Evolutionary conservation across 2,797 vertebrate genomes (phyloP), one percentile per base, ranked within the genome.

Genomic region (Apogon talboti): DNA sequence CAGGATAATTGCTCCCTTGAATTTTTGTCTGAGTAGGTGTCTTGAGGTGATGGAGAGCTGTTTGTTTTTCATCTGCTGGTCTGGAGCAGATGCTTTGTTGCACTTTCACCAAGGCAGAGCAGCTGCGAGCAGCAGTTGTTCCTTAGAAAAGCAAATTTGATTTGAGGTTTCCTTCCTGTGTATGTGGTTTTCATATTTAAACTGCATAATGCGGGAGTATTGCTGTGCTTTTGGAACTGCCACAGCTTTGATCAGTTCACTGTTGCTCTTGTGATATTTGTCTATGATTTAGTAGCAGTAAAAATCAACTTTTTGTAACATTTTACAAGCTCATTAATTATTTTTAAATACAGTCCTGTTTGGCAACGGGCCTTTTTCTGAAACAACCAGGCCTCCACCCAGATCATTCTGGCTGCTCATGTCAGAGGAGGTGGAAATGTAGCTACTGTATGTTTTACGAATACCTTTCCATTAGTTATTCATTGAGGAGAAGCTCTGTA

Each of bases 1-100:
- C 65, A 47, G 91, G 91, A 88, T 93, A 94, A 95, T 95, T 94
- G 92, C 92, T 94, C 92, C 86, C 91, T 85, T 15, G 62, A 92
- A 87, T 92, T 9, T 44, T 71, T 73, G 54, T 77, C 73, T 60
- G 64, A 80, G 57, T 35, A 56, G 55, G 56, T 84, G 66, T 85
- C 71, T 70, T 66, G 40, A 84, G 66, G 65, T 74, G 75, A 87
- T 70, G 48, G 68, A 74, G 64, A 74, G 66, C 45, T 40, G 54
- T 74, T 87, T 76, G 59, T 65, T 74, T 73, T 47, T 71, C 48
- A 45, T 66, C 40, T 71, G 40, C 62, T 56, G 40, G 49, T 70
- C 66, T 30, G 35, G 71, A 71, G 43, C 66, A 45, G 57, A 78
- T 65, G 63, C 70, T 66, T 86, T 81, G 70, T 82, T 81, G 44